Conservation (phyloP, 2,888 invertebrate genomes). For the Metellina segmentata region DNA sequence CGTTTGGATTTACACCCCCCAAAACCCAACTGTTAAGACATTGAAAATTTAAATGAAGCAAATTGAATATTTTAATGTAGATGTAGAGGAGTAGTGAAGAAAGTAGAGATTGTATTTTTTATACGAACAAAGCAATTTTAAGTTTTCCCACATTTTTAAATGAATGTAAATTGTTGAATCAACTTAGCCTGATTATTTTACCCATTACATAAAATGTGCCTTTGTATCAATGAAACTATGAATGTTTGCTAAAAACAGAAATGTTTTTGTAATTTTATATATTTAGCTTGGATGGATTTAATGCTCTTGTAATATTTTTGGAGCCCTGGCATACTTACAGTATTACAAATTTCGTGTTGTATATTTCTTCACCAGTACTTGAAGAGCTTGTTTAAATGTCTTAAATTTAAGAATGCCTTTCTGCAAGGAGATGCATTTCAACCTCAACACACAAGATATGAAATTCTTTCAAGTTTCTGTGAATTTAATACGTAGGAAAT, state of each 20-base stretch:
- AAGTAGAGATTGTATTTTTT: slow-evolving; percentile 64
- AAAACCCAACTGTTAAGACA: background rate
- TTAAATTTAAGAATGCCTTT: background rate
- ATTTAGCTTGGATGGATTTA: slow-evolving; percentile 29
- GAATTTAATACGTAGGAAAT: too few relatives aligned
- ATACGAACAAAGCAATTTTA: slow-evolving; percentile 71
- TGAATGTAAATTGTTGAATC: slow-evolving; percentile 51
- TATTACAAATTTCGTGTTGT: slow-evolving; percentile 61
- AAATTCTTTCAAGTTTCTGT: too few relatives aligned
- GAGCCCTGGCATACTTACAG: slow-evolving; percentile 73
- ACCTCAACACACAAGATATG: background rate
- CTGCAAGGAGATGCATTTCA: background rate
- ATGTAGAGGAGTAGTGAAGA: slow-evolving; percentile 33
- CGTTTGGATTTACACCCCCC: background rate
- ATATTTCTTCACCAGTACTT: background rate
- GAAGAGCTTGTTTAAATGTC: background rate
- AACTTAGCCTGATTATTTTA: slow-evolving; percentile 38
- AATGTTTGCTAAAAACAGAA: slow-evolving; percentile 30
- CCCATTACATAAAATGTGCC: slow-evolving; percentile 69
- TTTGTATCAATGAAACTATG: slow-evolving; percentile 58
- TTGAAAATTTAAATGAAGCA: slow-evolving; percentile 18
- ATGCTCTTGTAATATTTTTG: slow-evolving; percentile 64
- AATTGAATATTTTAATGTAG: slow-evolving; percentile 49
- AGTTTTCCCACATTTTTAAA: slow-evolving; percentile 61
- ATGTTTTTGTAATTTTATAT: slow-evolving; percentile 63